phyloP scores from a whole-genome alignment of 2,113 vertebrate species.

The Rhea pennata region DNA sequence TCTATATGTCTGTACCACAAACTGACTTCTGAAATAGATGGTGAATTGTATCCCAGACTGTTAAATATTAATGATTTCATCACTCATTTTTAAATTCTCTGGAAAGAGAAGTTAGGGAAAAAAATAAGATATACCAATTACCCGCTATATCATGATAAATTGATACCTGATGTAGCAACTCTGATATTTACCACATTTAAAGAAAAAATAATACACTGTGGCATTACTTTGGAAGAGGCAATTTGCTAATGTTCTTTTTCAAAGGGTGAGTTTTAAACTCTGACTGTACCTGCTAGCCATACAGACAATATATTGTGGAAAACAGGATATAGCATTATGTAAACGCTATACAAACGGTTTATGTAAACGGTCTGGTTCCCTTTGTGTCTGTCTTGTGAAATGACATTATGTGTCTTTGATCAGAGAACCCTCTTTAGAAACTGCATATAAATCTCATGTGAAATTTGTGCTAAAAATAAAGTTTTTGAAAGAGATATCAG shows the following conservation, averaged over 20 bases:
- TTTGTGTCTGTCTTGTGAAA: neutral
- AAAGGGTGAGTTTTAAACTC: neutral
- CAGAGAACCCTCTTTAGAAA: neutral
- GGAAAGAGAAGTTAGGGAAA: neutral
- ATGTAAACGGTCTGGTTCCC: neutral
- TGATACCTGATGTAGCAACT: neutral
- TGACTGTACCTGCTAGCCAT: neutral
- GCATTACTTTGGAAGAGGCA: no score
- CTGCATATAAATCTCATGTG: neutral
- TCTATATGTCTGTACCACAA: neutral
- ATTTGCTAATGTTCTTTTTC: neutral
- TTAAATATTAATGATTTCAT: neutral
- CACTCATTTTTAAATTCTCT: neutral
- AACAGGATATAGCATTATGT: neutral
- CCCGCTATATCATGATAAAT: neutral
- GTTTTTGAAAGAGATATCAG: neutral
- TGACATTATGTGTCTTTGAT: accelerated
- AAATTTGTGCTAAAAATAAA: neutral
- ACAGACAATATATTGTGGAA: neutral
- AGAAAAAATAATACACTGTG: neutral
- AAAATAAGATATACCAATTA: neutral
- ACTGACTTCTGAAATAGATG: neutral
- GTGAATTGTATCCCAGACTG: neutral
- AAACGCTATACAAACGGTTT: neutral
- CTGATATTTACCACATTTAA: neutral